These are phyloP conservation scores for Ceyx margarethae DNA, from an alignment of 2,113 vertebrate species.

Conservation along the genomic window DNA sequence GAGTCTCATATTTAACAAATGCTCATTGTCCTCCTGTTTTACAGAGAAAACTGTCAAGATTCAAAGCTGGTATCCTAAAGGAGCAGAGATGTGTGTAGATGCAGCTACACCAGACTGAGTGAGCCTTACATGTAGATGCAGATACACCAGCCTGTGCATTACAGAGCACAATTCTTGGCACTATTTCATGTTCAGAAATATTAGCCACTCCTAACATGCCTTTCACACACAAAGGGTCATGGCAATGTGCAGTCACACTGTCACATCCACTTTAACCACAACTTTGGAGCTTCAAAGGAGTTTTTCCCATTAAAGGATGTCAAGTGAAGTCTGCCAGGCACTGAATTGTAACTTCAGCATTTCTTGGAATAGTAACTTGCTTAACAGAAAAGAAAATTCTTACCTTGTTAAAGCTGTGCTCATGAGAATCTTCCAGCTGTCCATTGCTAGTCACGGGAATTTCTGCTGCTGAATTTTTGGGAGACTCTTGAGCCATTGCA, in stretches of 20 bases:
- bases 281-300: background rate
- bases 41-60: background rate
- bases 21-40: background rate
- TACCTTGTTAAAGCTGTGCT: constrained; percentile 86
- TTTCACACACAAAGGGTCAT: background rate
- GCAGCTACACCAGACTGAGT: background rate
- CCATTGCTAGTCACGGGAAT: constrained; percentile 95
- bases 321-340: background rate
- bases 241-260: background rate
- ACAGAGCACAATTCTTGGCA: background rate
- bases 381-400: background rate
- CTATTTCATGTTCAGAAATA: background rate
- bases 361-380: background rate
- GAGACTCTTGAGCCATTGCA: constrained; percentile 88
- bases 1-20: background rate
- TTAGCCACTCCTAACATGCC: rapidly evolving
- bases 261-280: background rate
- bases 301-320: background rate
- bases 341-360: background rate
- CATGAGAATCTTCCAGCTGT: constrained; percentile 83
- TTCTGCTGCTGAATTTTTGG: constrained; percentile 90
- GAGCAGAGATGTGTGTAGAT: background rate
- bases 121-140: background rate
- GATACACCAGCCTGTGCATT: background rate
- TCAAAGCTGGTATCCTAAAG: background rate